A percentile compares a stretch with the other conserved stretches of the same genome.
Evolutionary conservation across 2,888 invertebrate species (phyloP).

Genomic region (Seira musarum): DNA sequence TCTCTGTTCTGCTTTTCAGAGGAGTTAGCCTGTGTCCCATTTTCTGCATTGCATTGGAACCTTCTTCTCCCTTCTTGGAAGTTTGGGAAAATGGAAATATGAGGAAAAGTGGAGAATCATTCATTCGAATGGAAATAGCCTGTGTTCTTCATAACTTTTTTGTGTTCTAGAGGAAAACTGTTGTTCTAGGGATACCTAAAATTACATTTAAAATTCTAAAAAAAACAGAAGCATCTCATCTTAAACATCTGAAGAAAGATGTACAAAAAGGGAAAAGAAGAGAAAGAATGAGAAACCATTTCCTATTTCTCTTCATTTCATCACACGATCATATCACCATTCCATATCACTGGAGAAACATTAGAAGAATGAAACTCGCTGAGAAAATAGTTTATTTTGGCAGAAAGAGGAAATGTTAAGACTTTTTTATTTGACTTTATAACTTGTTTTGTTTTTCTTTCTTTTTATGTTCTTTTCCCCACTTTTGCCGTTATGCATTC

Average conservation of each 20-base stretch:
- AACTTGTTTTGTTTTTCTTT: slow-evolving; percentile 24
- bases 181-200: background rate
- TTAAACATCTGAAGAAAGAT: background rate
- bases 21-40: too few relatives aligned
- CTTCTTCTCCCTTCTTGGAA: too few relatives aligned
- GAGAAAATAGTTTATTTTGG: slow-evolving; percentile 41
- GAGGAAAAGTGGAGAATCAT: background rate
- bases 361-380: slow-evolving; percentile 18
- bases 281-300: background rate
- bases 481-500: background rate
- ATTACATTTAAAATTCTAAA: slow-evolving; percentile 12
- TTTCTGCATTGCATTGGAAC: too few relatives aligned
- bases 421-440: slow-evolving; percentile 37
- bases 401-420: slow-evolving; percentile 42
- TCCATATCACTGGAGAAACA: slow-evolving; percentile 21
- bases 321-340: slow-evolving; percentile 1
- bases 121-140: slow-evolving; percentile 8
- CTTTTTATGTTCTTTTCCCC: slow-evolving; percentile 10
- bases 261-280: too few relatives aligned
- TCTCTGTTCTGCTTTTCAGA: too few relatives aligned
- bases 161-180: background rate
- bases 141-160: background rate
- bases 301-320: slow-evolving; percentile 1
- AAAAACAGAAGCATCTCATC: background rate
- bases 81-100: too few relatives aligned